phyloP scores from a whole-genome alignment of 2,113 vertebrate genomes.

The Tinamus guttatus region DNA sequence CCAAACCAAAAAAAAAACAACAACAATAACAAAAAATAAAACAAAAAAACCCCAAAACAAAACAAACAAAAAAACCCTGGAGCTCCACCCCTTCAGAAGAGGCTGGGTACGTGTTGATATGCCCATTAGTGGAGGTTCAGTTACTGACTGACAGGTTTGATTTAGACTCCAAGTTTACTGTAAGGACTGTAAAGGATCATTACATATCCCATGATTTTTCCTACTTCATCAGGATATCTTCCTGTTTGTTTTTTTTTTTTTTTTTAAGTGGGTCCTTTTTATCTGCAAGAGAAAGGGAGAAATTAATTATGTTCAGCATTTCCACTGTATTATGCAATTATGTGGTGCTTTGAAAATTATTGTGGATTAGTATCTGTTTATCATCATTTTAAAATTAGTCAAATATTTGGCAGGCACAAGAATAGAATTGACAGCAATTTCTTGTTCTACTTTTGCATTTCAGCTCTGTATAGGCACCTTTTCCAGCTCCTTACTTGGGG shows the following conservation, averaged over 20 bases:
- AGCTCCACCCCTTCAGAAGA: not conserved
- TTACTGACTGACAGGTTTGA: not conserved
- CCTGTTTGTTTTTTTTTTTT: not conserved
- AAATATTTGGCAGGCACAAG: not conserved
- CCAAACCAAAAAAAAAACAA: too few species aligned
- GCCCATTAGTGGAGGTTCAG: not conserved
- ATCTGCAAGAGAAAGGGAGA: not conserved
- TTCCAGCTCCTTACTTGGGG: not conserved
- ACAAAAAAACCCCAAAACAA: too few species aligned
- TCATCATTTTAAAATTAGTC: not conserved
- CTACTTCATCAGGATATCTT: rapidly evolving
- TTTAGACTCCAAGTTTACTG: not conserved
- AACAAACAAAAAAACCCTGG: too few species aligned
- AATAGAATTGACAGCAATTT: not conserved
- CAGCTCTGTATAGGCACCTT: not conserved
- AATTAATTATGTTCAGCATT: not conserved
- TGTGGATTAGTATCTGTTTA: not conserved
- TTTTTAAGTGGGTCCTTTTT: not conserved
- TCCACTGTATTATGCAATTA: rapidly evolving
- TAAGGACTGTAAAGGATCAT: not conserved
- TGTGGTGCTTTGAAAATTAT: not conserved
- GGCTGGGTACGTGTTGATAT: not conserved
- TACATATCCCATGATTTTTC: rapidly evolving
- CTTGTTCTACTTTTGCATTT: not conserved
- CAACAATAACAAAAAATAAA: too few species aligned